A percentile compares a stretch with the other conserved stretches of the same genome.
phyloP scores from a whole-genome alignment of 2,113 vertebrate genomes.

The Larimichthys polyactis region DNA sequence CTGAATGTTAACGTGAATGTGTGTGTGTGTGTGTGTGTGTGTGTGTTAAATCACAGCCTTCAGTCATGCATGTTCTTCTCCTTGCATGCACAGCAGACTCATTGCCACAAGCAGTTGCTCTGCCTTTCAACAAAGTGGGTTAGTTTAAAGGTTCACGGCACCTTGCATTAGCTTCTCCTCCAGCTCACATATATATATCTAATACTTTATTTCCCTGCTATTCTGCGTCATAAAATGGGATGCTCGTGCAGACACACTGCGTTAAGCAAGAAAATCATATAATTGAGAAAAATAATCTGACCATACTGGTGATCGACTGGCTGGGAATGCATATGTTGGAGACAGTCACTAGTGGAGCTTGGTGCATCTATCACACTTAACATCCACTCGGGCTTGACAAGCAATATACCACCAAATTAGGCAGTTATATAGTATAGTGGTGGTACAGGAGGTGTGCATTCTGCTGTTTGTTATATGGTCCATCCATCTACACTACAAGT shows the following conservation, averaged over 20 bases:
- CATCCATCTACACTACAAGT: constrained; percentile 3
- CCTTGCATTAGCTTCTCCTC: constrained; percentile 33
- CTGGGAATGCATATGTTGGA: constrained; percentile 24
- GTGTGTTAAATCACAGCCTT: constrained; percentile 37
- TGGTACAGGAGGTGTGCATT: constrained; percentile 4
- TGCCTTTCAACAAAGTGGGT: constrained; percentile 19
- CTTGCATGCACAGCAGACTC: constrained; percentile 21
- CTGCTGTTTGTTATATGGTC: constrained; percentile 3
- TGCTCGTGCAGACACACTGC: not conserved
- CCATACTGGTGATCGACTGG: not conserved
- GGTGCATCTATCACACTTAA: constrained; percentile 61
- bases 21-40: not conserved
- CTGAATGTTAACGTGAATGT: not conserved
- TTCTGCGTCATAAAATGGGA: not conserved
- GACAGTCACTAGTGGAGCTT: not conserved
- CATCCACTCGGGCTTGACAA: constrained; percentile 35
- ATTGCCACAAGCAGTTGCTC: constrained; percentile 31
- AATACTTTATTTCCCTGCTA: not conserved
- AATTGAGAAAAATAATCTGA: constrained; percentile 19
- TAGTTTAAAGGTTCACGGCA: constrained; percentile 33
- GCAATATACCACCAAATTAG: constrained; percentile 42
- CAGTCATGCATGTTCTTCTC: constrained; percentile 28
- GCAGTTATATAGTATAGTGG: not conserved
- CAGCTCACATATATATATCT: constrained; percentile 5
- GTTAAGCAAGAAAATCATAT: not conserved